Percentiles rank a stretch among this genome's conserved stretches.
These are phyloP conservation scores for Ectemnius continuus DNA, from an alignment of 2,888 invertebrate genomes.

Conservation along the genomic window DNA sequence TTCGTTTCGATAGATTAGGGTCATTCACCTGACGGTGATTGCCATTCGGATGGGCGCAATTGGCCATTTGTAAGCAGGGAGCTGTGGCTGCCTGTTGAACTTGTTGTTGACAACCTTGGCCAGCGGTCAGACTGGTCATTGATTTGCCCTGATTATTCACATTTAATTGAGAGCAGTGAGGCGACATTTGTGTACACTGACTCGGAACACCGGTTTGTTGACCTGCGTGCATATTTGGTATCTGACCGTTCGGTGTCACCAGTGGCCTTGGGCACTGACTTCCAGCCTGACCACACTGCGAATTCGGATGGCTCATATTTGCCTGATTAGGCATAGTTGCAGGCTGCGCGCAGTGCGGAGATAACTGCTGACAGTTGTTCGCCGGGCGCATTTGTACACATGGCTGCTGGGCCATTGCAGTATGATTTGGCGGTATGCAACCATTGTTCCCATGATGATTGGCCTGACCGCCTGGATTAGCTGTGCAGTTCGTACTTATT, in stretches of 20 bases:
- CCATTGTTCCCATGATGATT: slow-evolving; percentile 57
- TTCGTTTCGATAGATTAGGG: slow-evolving; percentile 41
- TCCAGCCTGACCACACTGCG: slow-evolving; percentile 58
- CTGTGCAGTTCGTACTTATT: slow-evolving; percentile 45
- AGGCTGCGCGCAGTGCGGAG: slow-evolving; percentile 76
- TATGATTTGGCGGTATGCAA: slow-evolving; percentile 58
- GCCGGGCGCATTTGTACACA: slow-evolving; percentile 58
- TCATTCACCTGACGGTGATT: slow-evolving; percentile 46
- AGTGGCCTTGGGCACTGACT: slow-evolving; percentile 76
- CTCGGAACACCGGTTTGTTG: slow-evolving; percentile 65
- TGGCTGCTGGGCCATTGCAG: slow-evolving; percentile 47
- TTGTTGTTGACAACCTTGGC: slow-evolving; percentile 61
- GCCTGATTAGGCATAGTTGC: slow-evolving; percentile 46
- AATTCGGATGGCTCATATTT: slow-evolving; percentile 46
- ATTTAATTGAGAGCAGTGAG: slow-evolving; percentile 62
- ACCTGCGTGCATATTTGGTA: slow-evolving; percentile 50
- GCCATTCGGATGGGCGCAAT: slow-evolving; percentile 58
- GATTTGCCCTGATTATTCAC: slow-evolving; percentile 49
- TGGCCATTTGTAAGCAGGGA: slow-evolving; percentile 58
- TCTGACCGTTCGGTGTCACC: slow-evolving; percentile 51
- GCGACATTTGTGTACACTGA: slow-evolving; percentile 76
- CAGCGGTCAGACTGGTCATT: slow-evolving; percentile 71
- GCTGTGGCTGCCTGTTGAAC: slow-evolving; percentile 49
- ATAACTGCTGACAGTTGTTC: slow-evolving; percentile 68
- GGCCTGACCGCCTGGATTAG: slow-evolving; percentile 51